Conservation (phyloP, 1,140 invertebrate species). For the Hesperophylax magnus region DNA sequence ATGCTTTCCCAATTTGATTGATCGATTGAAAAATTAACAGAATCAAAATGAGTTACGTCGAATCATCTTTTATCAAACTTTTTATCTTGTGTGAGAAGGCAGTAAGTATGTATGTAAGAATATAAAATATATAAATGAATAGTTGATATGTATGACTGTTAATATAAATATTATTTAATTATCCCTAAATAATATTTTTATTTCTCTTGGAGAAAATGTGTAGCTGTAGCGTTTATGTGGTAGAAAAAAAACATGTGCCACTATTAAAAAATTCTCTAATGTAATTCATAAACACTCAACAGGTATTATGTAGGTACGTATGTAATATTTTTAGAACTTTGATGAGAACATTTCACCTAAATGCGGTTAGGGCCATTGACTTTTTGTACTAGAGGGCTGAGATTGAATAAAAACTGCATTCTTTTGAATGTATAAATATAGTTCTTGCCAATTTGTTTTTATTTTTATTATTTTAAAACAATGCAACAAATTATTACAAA, state of each 20-base stretch:
- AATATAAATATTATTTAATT: not conserved
- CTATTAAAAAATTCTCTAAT: not conserved
- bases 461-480: too few species aligned
- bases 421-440: too few species aligned
- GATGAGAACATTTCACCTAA: too few species aligned
- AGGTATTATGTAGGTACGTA: too few species aligned
- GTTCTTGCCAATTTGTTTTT: too few species aligned
- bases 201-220: not conserved
- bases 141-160: not conserved
- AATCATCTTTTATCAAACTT: not conserved
- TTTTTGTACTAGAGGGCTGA: too few species aligned
- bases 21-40: not conserved
- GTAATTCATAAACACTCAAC: not conserved
- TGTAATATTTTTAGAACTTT: too few species aligned
- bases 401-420: too few species aligned
- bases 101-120: not conserved
- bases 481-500: too few species aligned
- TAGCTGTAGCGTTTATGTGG: not conserved
- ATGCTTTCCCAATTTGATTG: not conserved
- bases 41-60: not conserved
- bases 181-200: not conserved
- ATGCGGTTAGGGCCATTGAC: too few species aligned
- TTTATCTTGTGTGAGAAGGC: not conserved
- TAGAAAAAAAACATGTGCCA: slow-evolving; percentile 19
- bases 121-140: not conserved